Conservation (phyloP, 2,113 vertebrate species). For the Xiphophorus hellerii region DNA sequence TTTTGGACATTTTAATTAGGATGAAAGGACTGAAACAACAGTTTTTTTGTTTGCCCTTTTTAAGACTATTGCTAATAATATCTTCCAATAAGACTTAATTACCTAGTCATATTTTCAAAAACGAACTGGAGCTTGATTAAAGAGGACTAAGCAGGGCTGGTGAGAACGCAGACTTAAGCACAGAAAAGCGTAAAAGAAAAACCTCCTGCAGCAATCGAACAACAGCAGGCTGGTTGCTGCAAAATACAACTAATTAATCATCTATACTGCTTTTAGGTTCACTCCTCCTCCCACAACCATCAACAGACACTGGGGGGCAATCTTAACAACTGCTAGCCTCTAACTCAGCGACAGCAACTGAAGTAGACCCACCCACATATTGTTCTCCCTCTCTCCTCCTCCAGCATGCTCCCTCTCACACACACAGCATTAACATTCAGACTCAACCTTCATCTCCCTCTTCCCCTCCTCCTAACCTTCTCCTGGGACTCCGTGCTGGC, state of each 20-base stretch:
- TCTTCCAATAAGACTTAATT: too few species aligned
- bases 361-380: constrained; percentile 69
- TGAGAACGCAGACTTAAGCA: not conserved
- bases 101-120: too few species aligned
- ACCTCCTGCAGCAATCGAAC: not conserved
- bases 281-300: constrained; percentile 16
- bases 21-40: too few species aligned
- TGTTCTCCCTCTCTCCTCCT: constrained; percentile 57
- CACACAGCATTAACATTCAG: constrained; percentile 52
- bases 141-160: too few species aligned
- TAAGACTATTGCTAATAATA: too few species aligned
- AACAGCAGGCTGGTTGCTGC: not conserved
- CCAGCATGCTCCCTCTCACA: constrained; percentile 25
- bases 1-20: too few species aligned
- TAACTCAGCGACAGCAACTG: constrained; percentile 37
- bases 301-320: constrained; percentile 58
- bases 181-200: not conserved
- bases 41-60: too few species aligned
- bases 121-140: too few species aligned
- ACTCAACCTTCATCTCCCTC: constrained; percentile 15
- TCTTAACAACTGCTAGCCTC: constrained; percentile 54
- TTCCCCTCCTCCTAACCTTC: constrained; percentile 78
- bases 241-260: not conserved
- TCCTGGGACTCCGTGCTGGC: constrained; percentile 84
- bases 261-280: not conserved